Evolutionary conservation across 2,113 vertebrate species (phyloP).

Genomic region (Hoplias malabaricus): DNA sequence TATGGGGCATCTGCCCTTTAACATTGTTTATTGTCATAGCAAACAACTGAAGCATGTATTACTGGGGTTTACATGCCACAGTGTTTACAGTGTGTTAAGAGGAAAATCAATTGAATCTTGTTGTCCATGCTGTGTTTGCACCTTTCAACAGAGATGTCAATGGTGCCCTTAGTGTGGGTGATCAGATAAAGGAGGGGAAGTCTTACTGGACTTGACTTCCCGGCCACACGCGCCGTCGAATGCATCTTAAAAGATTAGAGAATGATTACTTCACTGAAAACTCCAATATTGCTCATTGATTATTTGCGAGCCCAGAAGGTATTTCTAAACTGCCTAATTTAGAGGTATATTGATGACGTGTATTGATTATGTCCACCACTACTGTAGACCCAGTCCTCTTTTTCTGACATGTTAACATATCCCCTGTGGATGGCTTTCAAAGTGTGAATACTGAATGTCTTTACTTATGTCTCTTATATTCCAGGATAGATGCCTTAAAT

Average conservation of each 20-base stretch:
- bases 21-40: background rate
- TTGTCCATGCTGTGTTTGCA: background rate
- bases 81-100: background rate
- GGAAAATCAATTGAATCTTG: background rate
- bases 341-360: constrained; percentile 76
- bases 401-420: constrained; percentile 48
- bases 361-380: constrained; percentile 71
- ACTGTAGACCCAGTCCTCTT: constrained; percentile 53
- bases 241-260: constrained; percentile 60
- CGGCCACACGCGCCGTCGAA: constrained; percentile 61
- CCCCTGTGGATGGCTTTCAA: constrained; percentile 47
- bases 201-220: constrained; percentile 14
- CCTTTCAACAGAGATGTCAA: background rate
- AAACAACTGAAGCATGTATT: background rate
- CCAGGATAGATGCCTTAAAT: background rate
- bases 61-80: background rate
- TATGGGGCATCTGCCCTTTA: background rate
- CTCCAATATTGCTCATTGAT: constrained; percentile 70
- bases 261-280: constrained; percentile 57
- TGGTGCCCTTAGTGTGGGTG: background rate
- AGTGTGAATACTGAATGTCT: constrained; percentile 14
- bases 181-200: background rate
- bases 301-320: constrained; percentile 63
- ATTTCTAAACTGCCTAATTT: constrained; percentile 71
- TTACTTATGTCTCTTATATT: constrained; percentile 31